Percentiles rank a stretch among this genome's conserved stretches.
phyloP scores from a whole-genome alignment of 2,888 invertebrate genomes.

The Syritta pipiens region DNA sequence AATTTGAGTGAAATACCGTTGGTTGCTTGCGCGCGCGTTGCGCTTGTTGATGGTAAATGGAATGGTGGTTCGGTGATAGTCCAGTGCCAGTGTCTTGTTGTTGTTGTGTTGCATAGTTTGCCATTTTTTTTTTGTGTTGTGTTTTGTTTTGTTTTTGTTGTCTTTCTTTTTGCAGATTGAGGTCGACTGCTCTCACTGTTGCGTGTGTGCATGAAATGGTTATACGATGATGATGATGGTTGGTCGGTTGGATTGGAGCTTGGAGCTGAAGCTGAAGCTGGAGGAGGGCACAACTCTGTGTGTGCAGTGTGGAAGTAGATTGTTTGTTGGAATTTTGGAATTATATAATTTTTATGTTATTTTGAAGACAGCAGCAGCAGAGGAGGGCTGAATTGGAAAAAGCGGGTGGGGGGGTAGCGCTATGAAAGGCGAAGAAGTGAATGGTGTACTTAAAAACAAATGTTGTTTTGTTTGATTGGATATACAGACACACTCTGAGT shows the following conservation, averaged over 20 bases:
- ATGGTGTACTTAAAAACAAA: slow-evolving; percentile 26
- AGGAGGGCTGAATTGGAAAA: not conserved
- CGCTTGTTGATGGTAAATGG: slow-evolving; percentile 19
- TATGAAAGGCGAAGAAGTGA: not conserved
- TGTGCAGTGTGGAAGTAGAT: slow-evolving; percentile 47
- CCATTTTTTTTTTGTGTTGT: slow-evolving; percentile 32
- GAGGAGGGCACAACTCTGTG: no score
- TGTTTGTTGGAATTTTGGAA: slow-evolving; percentile 61
- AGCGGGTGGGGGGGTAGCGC: slow-evolving; percentile 7
- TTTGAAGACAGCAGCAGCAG: not conserved
- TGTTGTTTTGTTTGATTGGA: slow-evolving; percentile 32
- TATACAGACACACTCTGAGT: not conserved
- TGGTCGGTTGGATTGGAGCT: not conserved
- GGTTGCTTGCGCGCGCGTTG: slow-evolving; percentile 45
- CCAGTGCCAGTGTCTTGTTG: slow-evolving; percentile 1
- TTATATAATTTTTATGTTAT: slow-evolving; percentile 61
- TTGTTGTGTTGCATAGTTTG: slow-evolving; percentile 51
- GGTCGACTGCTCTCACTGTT: slow-evolving; percentile 65
- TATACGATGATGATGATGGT: not conserved
- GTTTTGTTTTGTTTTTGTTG: slow-evolving; percentile 2
- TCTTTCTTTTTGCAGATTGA: slow-evolving; percentile 40
- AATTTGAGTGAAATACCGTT: slow-evolving; percentile 65
- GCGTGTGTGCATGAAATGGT: slow-evolving; percentile 39
- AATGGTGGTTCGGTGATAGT: slow-evolving; percentile 24
- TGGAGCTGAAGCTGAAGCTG: not conserved